phyloP scores from a whole-genome alignment of 2,113 vertebrate genomes.

The Geothlypis trichas region DNA sequence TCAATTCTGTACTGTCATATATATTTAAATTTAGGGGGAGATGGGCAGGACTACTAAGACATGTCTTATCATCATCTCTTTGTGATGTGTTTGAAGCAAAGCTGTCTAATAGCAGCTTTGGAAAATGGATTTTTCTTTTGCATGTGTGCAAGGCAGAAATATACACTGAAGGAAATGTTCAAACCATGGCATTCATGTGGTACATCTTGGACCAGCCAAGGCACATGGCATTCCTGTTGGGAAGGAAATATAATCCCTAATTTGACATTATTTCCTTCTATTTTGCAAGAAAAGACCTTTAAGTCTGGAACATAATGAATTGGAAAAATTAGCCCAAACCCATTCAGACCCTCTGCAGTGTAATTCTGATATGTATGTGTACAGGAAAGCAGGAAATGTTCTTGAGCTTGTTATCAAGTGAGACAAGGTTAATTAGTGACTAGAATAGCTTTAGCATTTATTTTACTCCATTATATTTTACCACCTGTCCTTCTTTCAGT shows the following conservation, averaged over 20 bases:
- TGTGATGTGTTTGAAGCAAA: neutral
- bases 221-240: neutral
- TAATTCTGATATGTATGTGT: conserved; percentile 20
- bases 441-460: conserved; percentile 27
- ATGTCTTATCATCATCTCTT: neutral
- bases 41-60: neutral
- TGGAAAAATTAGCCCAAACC: conserved; percentile 19
- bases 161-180: neutral
- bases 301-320: conserved; percentile 4
- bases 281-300: conserved; percentile 18
- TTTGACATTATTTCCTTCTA: conserved; percentile 7
- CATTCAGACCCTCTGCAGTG: neutral
- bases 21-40: neutral
- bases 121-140: neutral
- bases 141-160: neutral
- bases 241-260: neutral
- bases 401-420: conserved; percentile 37
- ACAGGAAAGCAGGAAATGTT: conserved; percentile 35
- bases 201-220: neutral
- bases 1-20: neutral
- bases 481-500: neutral
- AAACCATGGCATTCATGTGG: neutral
- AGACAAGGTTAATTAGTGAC: conserved; percentile 54
- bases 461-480: neutral
- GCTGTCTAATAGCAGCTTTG: neutral